Percentiles rank a stretch among this genome's conserved stretches.
Evolutionary conservation across 2,113 vertebrate genomes (phyloP).

Genomic region (Corvus cornix): DNA sequence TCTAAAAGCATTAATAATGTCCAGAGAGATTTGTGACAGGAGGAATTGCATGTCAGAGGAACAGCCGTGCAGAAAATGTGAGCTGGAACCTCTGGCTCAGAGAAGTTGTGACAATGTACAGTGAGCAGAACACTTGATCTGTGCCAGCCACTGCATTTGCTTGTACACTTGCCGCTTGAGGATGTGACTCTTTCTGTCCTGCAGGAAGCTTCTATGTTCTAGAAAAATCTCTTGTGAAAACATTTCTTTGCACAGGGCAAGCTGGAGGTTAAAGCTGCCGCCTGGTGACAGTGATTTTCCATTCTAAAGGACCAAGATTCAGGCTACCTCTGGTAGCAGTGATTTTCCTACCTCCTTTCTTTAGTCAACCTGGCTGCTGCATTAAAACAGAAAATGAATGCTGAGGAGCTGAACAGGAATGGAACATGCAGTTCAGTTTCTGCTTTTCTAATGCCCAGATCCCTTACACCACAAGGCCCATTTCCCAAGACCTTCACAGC

Average conservation of each 20-base stretch:
- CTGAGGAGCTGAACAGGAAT: neutral
- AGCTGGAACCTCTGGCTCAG: neutral
- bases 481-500: neutral
- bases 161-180: rapidly evolving
- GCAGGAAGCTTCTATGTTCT: neutral
- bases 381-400: neutral
- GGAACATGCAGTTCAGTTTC: neutral
- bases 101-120: neutral
- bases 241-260: neutral
- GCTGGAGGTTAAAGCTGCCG: neutral
- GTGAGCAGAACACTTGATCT: neutral
- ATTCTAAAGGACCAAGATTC: neutral
- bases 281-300: neutral
- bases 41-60: neutral
- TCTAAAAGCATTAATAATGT: neutral
- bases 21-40: neutral
- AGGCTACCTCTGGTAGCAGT: neutral
- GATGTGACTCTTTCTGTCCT: neutral
- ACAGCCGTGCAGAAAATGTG: neutral
- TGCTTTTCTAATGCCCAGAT: neutral
- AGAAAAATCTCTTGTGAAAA: neutral
- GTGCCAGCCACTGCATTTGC: neutral
- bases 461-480: neutral
- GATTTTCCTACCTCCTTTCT: neutral
- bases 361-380: neutral